Evolutionary conservation across 2,888 invertebrate species (phyloP).

Genomic region (Ommatoiulus sabulosus): DNA sequence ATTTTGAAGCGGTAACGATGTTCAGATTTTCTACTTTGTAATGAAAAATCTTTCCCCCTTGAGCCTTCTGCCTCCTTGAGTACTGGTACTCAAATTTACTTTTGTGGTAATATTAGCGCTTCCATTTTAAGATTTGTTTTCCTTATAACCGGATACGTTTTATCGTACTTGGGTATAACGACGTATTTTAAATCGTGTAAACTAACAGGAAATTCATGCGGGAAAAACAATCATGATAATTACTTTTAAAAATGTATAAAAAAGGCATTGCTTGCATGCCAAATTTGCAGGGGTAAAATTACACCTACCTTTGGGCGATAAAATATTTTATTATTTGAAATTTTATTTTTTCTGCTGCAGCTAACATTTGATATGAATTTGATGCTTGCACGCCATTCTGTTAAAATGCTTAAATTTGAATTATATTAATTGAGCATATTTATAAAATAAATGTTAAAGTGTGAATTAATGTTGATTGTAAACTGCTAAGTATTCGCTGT

Average conservation of each 20-base stretch:
- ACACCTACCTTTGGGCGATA: neutral
- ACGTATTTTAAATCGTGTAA: neutral
- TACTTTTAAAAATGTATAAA: neutral
- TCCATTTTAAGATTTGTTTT: neutral
- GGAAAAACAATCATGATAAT: neutral
- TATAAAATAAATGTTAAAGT: neutral
- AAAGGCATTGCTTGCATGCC: too few species aligned
- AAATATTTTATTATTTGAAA: neutral
- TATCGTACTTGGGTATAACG: neutral
- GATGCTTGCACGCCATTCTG: neutral
- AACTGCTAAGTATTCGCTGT: neutral
- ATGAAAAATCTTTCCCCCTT: neutral
- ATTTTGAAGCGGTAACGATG: constrained; percentile 78
- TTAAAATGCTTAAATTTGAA: neutral
- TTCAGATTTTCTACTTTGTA: constrained; percentile 75
- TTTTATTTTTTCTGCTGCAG: constrained; percentile 1
- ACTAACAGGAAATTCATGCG: neutral
- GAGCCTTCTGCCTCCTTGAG: neutral
- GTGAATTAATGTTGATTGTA: neutral
- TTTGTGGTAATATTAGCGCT: neutral
- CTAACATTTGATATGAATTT: neutral
- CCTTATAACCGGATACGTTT: neutral
- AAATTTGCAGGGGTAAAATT: neutral
- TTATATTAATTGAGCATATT: neutral
- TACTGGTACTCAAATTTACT: neutral